phyloP scores from a whole-genome alignment of 2,113 vertebrate species.

The Himantopus leucocephalus region DNA sequence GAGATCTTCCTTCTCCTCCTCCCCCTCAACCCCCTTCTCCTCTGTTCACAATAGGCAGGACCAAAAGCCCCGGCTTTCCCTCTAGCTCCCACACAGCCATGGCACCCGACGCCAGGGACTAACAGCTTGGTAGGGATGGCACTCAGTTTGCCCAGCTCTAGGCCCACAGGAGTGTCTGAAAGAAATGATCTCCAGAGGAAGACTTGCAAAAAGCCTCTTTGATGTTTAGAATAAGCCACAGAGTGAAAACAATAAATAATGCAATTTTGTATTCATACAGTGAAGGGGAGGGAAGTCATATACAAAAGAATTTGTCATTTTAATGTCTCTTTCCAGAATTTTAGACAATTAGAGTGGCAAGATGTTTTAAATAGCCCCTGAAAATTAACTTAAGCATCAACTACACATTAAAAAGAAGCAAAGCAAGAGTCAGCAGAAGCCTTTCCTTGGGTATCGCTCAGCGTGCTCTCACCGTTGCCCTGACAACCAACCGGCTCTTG shows the following conservation, averaged over 20 bases:
- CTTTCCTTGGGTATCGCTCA: background rate
- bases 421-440: slow-evolving; percentile 32
- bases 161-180: background rate
- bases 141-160: background rate
- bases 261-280: background rate
- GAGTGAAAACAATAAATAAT: background rate
- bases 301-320: background rate
- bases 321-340: background rate
- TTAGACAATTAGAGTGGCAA: background rate
- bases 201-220: background rate
- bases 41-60: background rate
- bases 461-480: slow-evolving; percentile 54
- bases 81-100: background rate
- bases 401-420: background rate
- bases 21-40: too few relatives aligned
- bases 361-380: background rate
- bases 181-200: background rate
- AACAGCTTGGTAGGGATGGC: background rate
- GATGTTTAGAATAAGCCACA: background rate
- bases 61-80: background rate
- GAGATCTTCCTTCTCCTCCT: background rate
- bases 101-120: accelerated
- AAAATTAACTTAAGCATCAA: slow-evolving; percentile 41
- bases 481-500: slow-evolving; percentile 65
- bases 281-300: background rate